Evolutionary conservation across 2,888 invertebrate species (phyloP).

Genomic region (Pheosia tremula): DNA sequence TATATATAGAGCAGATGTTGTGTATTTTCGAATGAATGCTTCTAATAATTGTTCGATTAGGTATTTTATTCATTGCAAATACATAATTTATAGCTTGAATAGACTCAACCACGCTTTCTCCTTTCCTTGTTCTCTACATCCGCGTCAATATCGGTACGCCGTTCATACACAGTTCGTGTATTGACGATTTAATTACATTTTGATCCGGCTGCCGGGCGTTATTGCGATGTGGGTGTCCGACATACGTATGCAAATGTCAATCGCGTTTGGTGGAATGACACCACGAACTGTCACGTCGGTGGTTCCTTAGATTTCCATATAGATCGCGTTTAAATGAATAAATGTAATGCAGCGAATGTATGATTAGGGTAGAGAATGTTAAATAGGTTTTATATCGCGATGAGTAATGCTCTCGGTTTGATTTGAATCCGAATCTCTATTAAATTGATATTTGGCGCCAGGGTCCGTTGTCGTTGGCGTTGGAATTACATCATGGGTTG

Average conservation of each 20-base stretch:
- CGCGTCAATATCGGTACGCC: slow-evolving; percentile 60
- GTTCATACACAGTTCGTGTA: slow-evolving; percentile 78
- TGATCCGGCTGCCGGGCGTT: slow-evolving; percentile 75
- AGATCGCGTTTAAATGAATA: slow-evolving; percentile 44
- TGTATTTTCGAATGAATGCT: no score
- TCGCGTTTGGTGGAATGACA: slow-evolving; percentile 43
- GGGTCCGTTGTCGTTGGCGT: slow-evolving; percentile 1
- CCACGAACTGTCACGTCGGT: slow-evolving; percentile 57
- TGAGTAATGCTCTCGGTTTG: slow-evolving; percentile 5
- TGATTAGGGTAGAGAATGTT: slow-evolving; percentile 7
- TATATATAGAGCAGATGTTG: no score
- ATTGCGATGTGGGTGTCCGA: slow-evolving; percentile 82
- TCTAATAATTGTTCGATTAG: no score
- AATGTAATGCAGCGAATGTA: slow-evolving; percentile 42
- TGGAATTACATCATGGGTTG: neutral
- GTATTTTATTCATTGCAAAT: no score
- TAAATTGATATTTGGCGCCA: neutral
- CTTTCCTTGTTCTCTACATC: slow-evolving; percentile 47
- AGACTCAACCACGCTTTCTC: slow-evolving; percentile 9
- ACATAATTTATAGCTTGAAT: neutral
- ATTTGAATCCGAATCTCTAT: slow-evolving; percentile 2
- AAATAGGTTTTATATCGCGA: slow-evolving; percentile 7
- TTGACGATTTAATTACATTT: slow-evolving; percentile 82
- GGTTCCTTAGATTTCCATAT: slow-evolving; percentile 59
- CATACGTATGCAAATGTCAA: slow-evolving; percentile 72